Percentiles rank a stretch among this genome's conserved stretches.
These are phyloP conservation scores for Hoplodrina blanda DNA, from an alignment of 2,888 invertebrate genomes.

Conservation along the genomic window DNA sequence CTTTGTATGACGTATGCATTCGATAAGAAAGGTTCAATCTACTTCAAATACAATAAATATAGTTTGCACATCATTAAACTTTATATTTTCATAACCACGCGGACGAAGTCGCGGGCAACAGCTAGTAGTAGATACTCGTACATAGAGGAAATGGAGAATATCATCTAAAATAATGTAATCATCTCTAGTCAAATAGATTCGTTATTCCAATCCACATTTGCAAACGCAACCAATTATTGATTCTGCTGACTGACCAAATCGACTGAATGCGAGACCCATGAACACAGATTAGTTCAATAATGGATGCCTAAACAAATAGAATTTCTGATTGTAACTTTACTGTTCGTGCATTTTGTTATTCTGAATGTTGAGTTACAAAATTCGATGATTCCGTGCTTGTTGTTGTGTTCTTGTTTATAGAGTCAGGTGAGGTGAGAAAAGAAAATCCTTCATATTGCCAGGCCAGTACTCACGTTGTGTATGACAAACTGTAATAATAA, in stretches of 20 bases:
- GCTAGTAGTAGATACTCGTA: not conserved
- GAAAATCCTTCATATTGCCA: no score
- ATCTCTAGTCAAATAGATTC: not conserved
- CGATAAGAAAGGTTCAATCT: no score
- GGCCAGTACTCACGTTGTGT: no score
- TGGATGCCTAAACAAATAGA: conserved; percentile 2
- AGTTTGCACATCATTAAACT: no score
- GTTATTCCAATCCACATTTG: not conserved
- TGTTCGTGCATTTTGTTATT: not conserved
- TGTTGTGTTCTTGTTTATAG: not conserved
- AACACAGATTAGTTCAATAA: conserved; percentile 1
- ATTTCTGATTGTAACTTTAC: not conserved
- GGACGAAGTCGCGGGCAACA: no score
- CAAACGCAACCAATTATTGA: not conserved
- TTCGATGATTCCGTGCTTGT: not conserved
- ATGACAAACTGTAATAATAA: no score
- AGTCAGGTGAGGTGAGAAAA: no score
- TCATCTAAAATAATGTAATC: not conserved
- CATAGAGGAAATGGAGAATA: not conserved
- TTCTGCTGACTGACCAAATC: conserved; percentile 3
- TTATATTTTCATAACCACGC: no score
- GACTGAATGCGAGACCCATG: not conserved
- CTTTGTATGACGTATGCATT: no score
- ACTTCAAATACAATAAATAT: no score
- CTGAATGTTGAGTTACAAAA: not conserved